These are phyloP conservation scores for Thecocarcelia acutangulata DNA, from an alignment of 2,888 invertebrate species.

Conservation along the genomic window DNA sequence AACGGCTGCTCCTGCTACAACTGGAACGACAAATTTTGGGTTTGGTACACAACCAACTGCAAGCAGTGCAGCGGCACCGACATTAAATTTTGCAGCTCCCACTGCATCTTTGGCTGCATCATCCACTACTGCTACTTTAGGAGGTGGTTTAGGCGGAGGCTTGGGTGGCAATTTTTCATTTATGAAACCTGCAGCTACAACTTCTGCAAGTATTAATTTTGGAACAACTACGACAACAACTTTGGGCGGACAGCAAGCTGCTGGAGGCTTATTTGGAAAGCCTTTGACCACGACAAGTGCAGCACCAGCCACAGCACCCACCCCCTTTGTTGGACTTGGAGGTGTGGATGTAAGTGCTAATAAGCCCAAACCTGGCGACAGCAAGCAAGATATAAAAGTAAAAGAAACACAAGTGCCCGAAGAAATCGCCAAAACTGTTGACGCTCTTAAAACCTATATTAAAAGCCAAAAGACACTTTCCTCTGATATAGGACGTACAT, in stretches of 20 bases:
- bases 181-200: conserved; percentile 74
- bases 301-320: conserved; percentile 72
- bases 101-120: conserved; percentile 38
- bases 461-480: conserved; percentile 92
- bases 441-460: conserved; percentile 90
- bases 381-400: conserved; percentile 79
- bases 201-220: conserved; percentile 78
- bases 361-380: conserved; percentile 80
- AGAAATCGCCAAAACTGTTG: conserved; percentile 89
- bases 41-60: conserved; percentile 70
- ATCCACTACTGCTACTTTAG: conserved; percentile 67
- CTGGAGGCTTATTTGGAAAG: conserved; percentile 75
- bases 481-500: conserved; percentile 90
- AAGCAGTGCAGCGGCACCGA: conserved; percentile 67
- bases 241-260: conserved; percentile 74
- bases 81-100: conserved; percentile 72
- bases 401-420: conserved; percentile 85
- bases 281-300: conserved; percentile 65
- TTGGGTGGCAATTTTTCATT: conserved; percentile 73
- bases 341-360: conserved; percentile 80
- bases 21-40: conserved; percentile 67
- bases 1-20: conserved; percentile 43
- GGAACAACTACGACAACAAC: conserved; percentile 77
- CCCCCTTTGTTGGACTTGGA: conserved; percentile 78
- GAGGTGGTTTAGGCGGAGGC: conserved; percentile 69